Base-by-base conservation (phyloP, 2,888 invertebrate species). In the Invenusta paracnida region DNA sequence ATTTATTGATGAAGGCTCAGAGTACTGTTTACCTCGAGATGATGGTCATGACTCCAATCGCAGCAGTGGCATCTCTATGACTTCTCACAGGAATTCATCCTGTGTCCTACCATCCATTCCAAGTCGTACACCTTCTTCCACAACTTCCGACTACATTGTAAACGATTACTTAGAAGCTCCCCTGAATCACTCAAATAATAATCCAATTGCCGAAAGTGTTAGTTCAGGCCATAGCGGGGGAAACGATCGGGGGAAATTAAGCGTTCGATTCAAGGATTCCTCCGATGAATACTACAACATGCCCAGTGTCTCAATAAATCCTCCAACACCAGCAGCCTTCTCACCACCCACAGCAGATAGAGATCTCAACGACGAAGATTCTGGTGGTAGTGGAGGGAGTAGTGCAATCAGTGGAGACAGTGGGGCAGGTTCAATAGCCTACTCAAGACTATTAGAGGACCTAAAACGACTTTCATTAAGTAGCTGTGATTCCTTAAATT, bases 31-130 rank as follows among this genome's bases (percentile, higher is more conserved):
- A n/a, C 31, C 30, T 2, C 31, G 82, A 5, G 29, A 31, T 11
- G 13, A 5, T 25, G 30, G 83, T 25, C 23, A 0, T 30, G 83
- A 66, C 30, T 5, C 48, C 30, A 5, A 29, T 13, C 25, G 83
- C 29, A 5, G 29, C 30, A 5, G 83, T 66, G 29, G 83, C 83
- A 25, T 83, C 29, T 66, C 31, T 17, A 83, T 66, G 83, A 83
- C 66, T 25, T n/a, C n/a, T n/a, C 27, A 83, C 48, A 29, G 83
- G 17, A 29, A 83, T 83, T 83, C 73, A 2, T 73, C 73, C 11
- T 73, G 11, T 13, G 11, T 73, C 73, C 73, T 73, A 2, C 73
- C 73, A 13, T 2, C 73, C 23, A 5, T 73, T 2, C 73, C 73
- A 28, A 30, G 29, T 30, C 83, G 83, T 25, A 25, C 28, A 83